Evolutionary conservation across 1,140 invertebrate genomes (phyloP).

Genomic region (Papilio aristodemus): DNA sequence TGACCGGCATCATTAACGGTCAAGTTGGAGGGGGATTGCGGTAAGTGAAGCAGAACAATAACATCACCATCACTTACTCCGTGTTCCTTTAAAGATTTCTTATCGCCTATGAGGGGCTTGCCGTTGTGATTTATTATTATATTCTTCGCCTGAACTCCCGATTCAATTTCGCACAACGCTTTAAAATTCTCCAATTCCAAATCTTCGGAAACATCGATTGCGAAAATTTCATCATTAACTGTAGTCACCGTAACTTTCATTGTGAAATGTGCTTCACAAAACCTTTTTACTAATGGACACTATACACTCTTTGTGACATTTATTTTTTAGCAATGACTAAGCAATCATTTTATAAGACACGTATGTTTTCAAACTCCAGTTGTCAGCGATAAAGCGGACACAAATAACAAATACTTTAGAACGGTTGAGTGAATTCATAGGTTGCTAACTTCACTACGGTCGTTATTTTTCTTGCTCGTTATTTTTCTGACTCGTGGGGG

Average conservation of each 20-base stretch:
- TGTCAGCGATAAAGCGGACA: slow-evolving; percentile 41
- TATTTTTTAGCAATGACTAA: slow-evolving; percentile 61
- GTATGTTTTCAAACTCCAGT: slow-evolving; percentile 36
- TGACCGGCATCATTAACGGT: slow-evolving; percentile 59
- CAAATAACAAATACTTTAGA: slow-evolving; percentile 47
- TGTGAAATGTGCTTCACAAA: slow-evolving; percentile 49
- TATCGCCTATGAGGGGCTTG: slow-evolving; percentile 90
- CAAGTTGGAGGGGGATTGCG: slow-evolving; percentile 67
- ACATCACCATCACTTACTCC: slow-evolving; percentile 94
- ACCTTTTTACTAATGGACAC: slow-evolving; percentile 33
- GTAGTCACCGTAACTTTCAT: slow-evolving; percentile 97
- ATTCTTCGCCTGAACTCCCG: slow-evolving; percentile 89
- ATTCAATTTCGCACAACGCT: slow-evolving; percentile 95
- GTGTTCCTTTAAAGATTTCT: slow-evolving; percentile 88
- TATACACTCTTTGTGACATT: slow-evolving; percentile 47
- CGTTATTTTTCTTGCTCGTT: not conserved
- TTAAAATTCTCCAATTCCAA: slow-evolving; percentile 97
- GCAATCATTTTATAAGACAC: slow-evolving; percentile 60
- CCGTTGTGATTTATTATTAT: slow-evolving; percentile 94
- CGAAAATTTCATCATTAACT: slow-evolving; percentile 91
- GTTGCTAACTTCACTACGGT: slow-evolving; percentile 21
- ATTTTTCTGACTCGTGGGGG: not conserved
- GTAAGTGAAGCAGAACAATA: slow-evolving; percentile 90
- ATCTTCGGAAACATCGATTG: slow-evolving; percentile 94
- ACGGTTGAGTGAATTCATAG: slow-evolving; percentile 35